A percentile compares a stretch with the other conserved stretches of the same genome.
These are phyloP conservation scores for Cyprinus carpio DNA, from an alignment of 2,113 vertebrate genomes.

Conservation along the genomic window DNA sequence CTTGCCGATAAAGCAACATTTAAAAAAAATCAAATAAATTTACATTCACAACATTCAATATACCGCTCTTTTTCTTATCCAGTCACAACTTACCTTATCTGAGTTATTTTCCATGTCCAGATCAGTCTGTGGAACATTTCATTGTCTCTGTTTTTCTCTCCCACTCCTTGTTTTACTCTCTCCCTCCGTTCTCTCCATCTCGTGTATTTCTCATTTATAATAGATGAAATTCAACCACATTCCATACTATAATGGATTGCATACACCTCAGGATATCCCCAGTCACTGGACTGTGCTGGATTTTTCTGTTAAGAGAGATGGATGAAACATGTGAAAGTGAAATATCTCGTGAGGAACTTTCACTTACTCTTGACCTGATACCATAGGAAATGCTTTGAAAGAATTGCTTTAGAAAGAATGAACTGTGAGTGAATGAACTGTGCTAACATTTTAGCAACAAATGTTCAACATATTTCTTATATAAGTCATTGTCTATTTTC, in stretches of 20 bases:
- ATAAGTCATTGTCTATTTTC: background rate
- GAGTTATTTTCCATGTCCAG: background rate
- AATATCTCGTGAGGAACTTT: background rate
- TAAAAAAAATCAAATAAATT: background rate
- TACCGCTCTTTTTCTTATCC: background rate
- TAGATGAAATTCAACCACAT: constrained; percentile 73
- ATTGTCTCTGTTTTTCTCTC: background rate
- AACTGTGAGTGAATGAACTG: background rate
- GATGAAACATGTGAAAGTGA: constrained; percentile 6
- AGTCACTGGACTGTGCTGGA: constrained; percentile 55
- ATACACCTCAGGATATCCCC: constrained; percentile 73
- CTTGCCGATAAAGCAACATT: background rate
- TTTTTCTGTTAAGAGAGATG: constrained; percentile 35
- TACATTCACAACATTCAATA: background rate
- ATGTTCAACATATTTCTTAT: background rate
- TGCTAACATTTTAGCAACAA: background rate
- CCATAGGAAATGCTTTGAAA: background rate
- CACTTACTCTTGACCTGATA: constrained; percentile 15
- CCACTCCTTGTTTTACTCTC: background rate
- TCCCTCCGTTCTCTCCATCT: constrained; percentile 1
- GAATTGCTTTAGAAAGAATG: background rate
- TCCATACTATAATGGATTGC: constrained; percentile 70
- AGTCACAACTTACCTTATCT: background rate
- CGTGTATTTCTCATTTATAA: constrained; percentile 60
- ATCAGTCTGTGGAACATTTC: background rate